Base-by-base conservation (phyloP, 23 tunicate species). In the Phallusia fumigata region DNA sequence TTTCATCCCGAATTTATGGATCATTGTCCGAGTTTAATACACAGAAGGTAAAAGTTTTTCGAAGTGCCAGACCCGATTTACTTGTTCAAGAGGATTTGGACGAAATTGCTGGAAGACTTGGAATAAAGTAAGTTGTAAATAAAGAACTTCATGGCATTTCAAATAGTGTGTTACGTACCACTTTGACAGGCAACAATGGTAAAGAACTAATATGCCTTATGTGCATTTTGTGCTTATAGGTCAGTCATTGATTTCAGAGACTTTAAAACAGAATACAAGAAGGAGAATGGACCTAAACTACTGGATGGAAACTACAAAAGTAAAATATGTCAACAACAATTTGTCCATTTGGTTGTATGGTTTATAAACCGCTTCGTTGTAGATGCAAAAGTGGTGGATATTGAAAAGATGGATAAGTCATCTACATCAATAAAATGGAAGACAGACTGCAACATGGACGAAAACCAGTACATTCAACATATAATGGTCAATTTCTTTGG, bases 211-310 rank as follows among this genome's bases (percentile, higher is more conserved):
- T 78, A 44, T n/a, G n/a, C n/a, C n/a, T n/a, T n/a, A n/a, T n/a
- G n/a, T n/a, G n/a, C n/a, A n/a, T n/a, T n/a, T n/a, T n/a, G n/a
- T n/a, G n/a, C n/a, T n/a, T 64, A 24, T 36, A 88, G 91, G 40
- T 77, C 87, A 53, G 87, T 88, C 32, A 32, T 88, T 12, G 91
- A 88, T 33, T 49, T 88, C 18, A 32, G 91, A 76, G 49, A 36
- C 53, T 65, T 28, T 32, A 47, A 64, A 35, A 81, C 47, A 31
- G 91, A 88, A 76, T 82, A 82, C 52, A 26, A 30, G 19, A 64
- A 64, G 15, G 75, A 65, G 19, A 45, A 44, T 52, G 91, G 91
- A 36, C 12, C 40, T n/a, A 88, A 82, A 53, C 79, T 82, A 3
- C 31, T 88, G 30, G 91, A 88, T 65, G 31, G 44, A 15, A 30